phyloP scores from a whole-genome alignment of 2,797 vertebrate genomes.

The Falco cherrug region DNA sequence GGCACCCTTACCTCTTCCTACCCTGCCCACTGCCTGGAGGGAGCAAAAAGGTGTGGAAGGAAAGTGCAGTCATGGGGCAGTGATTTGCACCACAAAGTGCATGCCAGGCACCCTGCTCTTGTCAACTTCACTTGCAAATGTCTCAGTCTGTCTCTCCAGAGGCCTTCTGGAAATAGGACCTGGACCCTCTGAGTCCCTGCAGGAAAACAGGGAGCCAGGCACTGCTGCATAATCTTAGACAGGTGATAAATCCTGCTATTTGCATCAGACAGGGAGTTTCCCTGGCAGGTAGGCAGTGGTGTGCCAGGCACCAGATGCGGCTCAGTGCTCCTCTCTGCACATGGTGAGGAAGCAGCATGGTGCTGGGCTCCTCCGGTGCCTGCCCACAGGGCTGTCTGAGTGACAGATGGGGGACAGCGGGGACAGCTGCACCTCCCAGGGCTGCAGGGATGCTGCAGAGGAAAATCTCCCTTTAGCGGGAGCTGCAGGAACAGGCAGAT shows the following conservation, averaged over 20 bases:
- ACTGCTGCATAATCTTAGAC: rapidly evolving
- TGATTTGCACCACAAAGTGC: neutral
- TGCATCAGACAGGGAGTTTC: neutral
- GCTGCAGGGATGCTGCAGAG: neutral
- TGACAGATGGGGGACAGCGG: neutral
- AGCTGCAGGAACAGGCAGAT: neutral
- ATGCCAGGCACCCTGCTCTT: neutral
- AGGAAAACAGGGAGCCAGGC: neutral
- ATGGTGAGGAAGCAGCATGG: neutral
- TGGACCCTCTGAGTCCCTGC: neutral
- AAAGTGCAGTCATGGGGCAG: neutral
- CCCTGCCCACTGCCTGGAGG: neutral
- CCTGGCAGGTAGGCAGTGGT: neutral
- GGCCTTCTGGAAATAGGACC: neutral
- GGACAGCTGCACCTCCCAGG: neutral
- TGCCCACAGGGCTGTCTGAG: neutral
- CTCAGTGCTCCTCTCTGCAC: rapidly evolving
- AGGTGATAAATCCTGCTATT: neutral
- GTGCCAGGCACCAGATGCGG: neutral
- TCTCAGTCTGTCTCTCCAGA: neutral
- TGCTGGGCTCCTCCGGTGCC: neutral
- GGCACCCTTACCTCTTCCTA: neutral
- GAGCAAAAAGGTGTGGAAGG: neutral
- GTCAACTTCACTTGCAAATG: neutral
- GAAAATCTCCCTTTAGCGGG: neutral